Evolutionary conservation across 2,888 invertebrate species (phyloP).

Genomic region (Eurytoma adleriae): DNA sequence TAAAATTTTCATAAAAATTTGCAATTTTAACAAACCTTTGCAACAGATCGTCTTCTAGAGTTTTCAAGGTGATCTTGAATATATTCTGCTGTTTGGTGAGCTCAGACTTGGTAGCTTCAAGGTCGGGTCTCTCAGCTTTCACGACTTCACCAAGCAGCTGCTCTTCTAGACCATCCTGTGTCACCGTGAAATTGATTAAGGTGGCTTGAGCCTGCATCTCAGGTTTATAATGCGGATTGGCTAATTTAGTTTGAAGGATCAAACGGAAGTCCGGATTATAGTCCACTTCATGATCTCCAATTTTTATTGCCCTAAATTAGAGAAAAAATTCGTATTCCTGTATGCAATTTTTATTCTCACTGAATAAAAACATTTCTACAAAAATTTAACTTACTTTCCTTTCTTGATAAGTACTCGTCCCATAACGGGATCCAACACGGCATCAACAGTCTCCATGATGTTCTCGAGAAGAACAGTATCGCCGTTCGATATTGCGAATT

Average conservation of each 20-base stretch:
- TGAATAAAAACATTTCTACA: neutral
- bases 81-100: constrained; percentile 95
- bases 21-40: constrained; percentile 74
- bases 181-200: constrained; percentile 96
- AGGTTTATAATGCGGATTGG: constrained; percentile 97
- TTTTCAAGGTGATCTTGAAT: constrained; percentile 94
- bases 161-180: constrained; percentile 94
- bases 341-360: neutral
- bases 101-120: constrained; percentile 88
- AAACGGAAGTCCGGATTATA: constrained; percentile 89
- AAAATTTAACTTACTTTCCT: constrained; percentile 79
- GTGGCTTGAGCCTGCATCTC: constrained; percentile 98
- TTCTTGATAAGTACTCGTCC: constrained; percentile 93
- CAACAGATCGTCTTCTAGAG: constrained; percentile 93
- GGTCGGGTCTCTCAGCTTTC: constrained; percentile 93
- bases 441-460: constrained; percentile 92
- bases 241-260: constrained; percentile 93
- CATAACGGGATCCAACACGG: constrained; percentile 92
- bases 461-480: constrained; percentile 90
- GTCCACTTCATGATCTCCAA: constrained; percentile 95
- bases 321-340: neutral
- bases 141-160: constrained; percentile 95
- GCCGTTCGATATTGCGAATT: constrained; percentile 85
- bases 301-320: constrained; percentile 81
- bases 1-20: neutral